phyloP scores from a whole-genome alignment of 2,888 invertebrate species.

The Stenodema calcarata region DNA sequence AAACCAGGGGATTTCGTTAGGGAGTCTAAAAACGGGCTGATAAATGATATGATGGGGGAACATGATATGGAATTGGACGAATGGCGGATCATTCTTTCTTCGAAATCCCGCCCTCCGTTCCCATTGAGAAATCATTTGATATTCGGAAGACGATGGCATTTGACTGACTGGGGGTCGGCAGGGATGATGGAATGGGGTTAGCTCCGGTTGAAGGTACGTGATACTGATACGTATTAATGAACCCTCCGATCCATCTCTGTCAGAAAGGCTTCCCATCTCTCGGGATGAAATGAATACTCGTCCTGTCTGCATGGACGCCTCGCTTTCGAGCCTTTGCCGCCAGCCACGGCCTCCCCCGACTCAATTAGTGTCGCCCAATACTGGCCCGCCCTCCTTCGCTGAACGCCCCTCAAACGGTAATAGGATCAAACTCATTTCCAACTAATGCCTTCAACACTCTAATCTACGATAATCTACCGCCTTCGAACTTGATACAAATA shows the following conservation, averaged over 20 bases:
- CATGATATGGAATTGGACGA: background rate
- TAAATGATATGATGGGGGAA: too few species aligned
- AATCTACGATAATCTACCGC: background rate
- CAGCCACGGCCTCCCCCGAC: background rate
- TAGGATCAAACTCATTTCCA: background rate
- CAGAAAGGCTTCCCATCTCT: background rate
- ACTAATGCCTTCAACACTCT: background rate
- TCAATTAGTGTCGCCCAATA: background rate
- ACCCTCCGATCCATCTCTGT: conserved; percentile 26
- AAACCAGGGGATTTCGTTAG: too few species aligned
- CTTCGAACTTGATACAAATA: too few species aligned
- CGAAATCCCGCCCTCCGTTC: background rate
- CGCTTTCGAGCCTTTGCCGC: background rate
- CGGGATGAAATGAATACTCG: conserved; percentile 22
- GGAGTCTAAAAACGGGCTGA: too few species aligned
- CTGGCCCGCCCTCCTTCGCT: background rate
- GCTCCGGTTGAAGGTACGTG: background rate
- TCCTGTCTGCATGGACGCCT: background rate
- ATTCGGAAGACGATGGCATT: background rate
- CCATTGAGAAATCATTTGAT: background rate
- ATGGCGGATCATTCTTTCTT: background rate
- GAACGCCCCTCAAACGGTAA: background rate
- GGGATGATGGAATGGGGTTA: conserved; percentile 11
- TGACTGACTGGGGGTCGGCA: background rate
- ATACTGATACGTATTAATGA: conserved; percentile 28